Conservation (phyloP, 2,888 invertebrate species). For the Sabellastarte sp. region DNA sequence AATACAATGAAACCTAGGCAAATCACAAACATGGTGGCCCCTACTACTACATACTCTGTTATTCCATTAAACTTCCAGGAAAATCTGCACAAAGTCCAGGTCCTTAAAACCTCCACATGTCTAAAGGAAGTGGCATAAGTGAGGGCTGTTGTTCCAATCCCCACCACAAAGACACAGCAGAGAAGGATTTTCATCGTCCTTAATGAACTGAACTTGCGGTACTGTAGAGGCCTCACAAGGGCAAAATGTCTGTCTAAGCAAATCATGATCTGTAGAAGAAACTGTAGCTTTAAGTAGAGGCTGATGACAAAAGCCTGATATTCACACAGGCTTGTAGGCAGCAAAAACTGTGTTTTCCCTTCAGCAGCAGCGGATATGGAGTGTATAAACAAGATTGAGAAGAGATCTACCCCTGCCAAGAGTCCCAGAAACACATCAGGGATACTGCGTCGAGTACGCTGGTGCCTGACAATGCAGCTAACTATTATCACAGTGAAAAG, state of each 20-base stretch:
- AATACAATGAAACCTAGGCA: constrained; percentile 15
- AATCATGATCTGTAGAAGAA: constrained; percentile 19
- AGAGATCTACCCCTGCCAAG: constrained; percentile 16
- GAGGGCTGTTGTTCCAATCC: constrained; percentile 2
- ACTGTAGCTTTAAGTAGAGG: constrained; percentile 19
- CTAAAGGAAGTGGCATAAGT: neutral
- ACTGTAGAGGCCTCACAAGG: constrained; percentile 18
- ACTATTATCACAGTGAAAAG: constrained; percentile 14
- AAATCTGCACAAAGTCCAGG: constrained; percentile 9
- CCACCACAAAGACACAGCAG: neutral
- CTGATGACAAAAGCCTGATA: constrained; percentile 15
- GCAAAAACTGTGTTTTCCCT: neutral
- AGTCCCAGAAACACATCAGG: constrained; percentile 18
- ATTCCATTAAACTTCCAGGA: neutral
- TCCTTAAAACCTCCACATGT: neutral
- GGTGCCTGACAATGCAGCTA: constrained; percentile 12
- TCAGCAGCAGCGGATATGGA: constrained; percentile 9
- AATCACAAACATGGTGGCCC: constrained; percentile 8
- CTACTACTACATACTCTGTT: constrained; percentile 6
- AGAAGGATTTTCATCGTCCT: constrained; percentile 4
- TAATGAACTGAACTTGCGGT: constrained; percentile 10
- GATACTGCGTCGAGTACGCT: constrained; percentile 11
- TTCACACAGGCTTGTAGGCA: neutral
- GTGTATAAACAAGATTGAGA: constrained; percentile 16
- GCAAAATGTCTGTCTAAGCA: constrained; percentile 22